These are phyloP conservation scores for Rhagoletis zephyria DNA, from an alignment of 1,140 invertebrate species.

Conservation along the genomic window DNA sequence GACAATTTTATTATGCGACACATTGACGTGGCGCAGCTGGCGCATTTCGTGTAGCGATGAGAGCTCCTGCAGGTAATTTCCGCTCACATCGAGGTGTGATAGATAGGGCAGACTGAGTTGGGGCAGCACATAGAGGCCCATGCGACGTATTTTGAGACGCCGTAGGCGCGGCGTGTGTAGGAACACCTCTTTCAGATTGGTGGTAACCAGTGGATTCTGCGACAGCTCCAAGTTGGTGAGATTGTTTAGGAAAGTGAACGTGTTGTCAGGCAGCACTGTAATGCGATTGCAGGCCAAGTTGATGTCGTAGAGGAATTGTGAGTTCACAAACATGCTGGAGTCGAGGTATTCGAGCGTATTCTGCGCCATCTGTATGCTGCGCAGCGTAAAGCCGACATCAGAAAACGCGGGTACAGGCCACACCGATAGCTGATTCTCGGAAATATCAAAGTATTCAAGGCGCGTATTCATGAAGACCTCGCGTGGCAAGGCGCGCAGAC, in stretches of 20 bases:
- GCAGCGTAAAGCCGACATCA: slow-evolving; percentile 83
- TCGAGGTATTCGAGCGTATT: slow-evolving; percentile 91
- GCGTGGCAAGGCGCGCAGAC: slow-evolving; percentile 82
- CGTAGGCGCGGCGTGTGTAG: slow-evolving; percentile 87
- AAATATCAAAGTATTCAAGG: slow-evolving; percentile 86
- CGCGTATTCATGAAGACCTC: slow-evolving; percentile 87
- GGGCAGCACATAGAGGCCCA: slow-evolving; percentile 83
- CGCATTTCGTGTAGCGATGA: slow-evolving; percentile 76
- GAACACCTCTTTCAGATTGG: slow-evolving; percentile 92
- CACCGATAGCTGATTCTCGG: slow-evolving; percentile 84
- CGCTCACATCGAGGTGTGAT: slow-evolving; percentile 71
- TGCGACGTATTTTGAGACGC: slow-evolving; percentile 82
- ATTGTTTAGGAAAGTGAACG: slow-evolving; percentile 86
- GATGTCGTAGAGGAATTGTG: slow-evolving; percentile 84
- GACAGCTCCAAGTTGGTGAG: slow-evolving; percentile 86
- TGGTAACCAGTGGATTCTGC: slow-evolving; percentile 83
- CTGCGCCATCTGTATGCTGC: slow-evolving; percentile 83
- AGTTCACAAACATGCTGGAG: slow-evolving; percentile 87
- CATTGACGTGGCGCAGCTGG: slow-evolving; percentile 77
- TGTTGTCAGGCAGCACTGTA: slow-evolving; percentile 89
- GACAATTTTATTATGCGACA: slow-evolving; percentile 78
- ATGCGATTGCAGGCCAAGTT: slow-evolving; percentile 87
- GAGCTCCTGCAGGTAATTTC: slow-evolving; percentile 70
- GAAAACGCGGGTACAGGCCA: slow-evolving; percentile 82
- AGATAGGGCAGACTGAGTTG: slow-evolving; percentile 80